Conservation (phyloP, 2,113 vertebrate genomes). For the Cynoglossus semilaevis region DNA sequence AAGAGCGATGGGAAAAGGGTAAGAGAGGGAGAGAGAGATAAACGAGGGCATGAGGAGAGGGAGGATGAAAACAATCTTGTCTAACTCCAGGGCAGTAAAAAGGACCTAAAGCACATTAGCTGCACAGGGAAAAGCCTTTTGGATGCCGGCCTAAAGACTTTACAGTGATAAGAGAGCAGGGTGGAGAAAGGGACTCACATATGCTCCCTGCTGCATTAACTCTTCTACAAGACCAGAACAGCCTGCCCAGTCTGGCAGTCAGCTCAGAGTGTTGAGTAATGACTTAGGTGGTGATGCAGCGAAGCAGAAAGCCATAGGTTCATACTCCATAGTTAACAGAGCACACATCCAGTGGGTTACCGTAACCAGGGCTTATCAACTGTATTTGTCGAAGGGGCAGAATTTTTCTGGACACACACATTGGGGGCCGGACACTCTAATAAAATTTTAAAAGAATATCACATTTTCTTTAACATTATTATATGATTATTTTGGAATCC, state of each 20-base stretch:
- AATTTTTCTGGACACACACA: too few species aligned
- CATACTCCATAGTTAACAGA: too few species aligned
- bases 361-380: too few species aligned
- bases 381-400: too few species aligned
- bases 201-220: conserved; percentile 46
- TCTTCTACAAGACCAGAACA: conserved; percentile 53
- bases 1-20: conserved; percentile 10
- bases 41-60: conserved; percentile 32
- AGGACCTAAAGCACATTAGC: conserved; percentile 76
- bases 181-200: conserved; percentile 48
- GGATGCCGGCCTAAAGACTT: conserved; percentile 73
- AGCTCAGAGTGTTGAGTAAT: conserved; percentile 45
- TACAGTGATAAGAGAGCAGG: conserved; percentile 64
- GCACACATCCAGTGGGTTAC: conserved; percentile 10
- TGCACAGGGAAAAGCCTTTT: conserved; percentile 71
- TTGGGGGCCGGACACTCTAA: too few species aligned
- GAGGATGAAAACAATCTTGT: conserved; percentile 61
- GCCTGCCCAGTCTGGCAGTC: conserved; percentile 42
- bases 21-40: conserved; percentile 28
- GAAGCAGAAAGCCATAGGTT: conserved; percentile 28
- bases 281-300: conserved; percentile 39
- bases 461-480: too few species aligned
- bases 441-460: too few species aligned
- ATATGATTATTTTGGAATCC: too few species aligned
- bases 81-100: conserved; percentile 67